phyloP scores from a whole-genome alignment of 1,140 invertebrate species.

The silkworm (Bombyx mori) region ASM3026992v2 NC_085128.1:5590001-5590500 shows the following conservation, averaged over 20 bases:
- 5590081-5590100: slow-evolving; percentile 63
- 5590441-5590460: slow-evolving; percentile 72
- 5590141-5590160: slow-evolving; percentile 61
- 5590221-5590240: slow-evolving; percentile 64
- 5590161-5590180: slow-evolving; percentile 70
- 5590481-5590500: slow-evolving; percentile 68
- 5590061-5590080: slow-evolving; percentile 44
- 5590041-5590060: slow-evolving; percentile 44
- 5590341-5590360: slow-evolving; percentile 51
- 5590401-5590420: neutral
- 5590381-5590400: slow-evolving; percentile 5
- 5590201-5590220: slow-evolving; percentile 54
- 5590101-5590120: slow-evolving; percentile 46
- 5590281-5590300: slow-evolving; percentile 60
- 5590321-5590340: slow-evolving; percentile 37
- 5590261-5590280: slow-evolving; percentile 63
- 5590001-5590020: slow-evolving; percentile 52
- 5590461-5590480: slow-evolving; percentile 72
- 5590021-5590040: slow-evolving; percentile 56
- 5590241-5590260: slow-evolving; percentile 69
- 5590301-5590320: slow-evolving; percentile 67
- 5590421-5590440: slow-evolving; percentile 54
- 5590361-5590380: slow-evolving; percentile 45
- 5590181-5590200: slow-evolving; percentile 69
- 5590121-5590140: slow-evolving; percentile 54